Percentiles rank a stretch among this genome's conserved stretches.
These are phyloP conservation scores for Buceros bicornis DNA, from an alignment of 2,797 vertebrate genomes.

Conservation along the genomic window DNA sequence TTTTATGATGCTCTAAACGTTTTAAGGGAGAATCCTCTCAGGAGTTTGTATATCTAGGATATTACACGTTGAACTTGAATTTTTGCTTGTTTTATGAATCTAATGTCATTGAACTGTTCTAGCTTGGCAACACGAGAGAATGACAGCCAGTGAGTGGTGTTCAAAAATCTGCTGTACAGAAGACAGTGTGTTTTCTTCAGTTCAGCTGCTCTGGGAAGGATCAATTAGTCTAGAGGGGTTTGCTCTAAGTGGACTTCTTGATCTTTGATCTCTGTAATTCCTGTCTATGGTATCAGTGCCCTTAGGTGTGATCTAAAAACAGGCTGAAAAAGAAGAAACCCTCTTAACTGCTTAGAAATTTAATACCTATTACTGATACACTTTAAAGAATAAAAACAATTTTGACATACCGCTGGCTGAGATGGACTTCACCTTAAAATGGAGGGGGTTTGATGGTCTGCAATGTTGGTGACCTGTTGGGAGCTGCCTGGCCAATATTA, in stretches of 20 bases:
- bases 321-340: not conserved
- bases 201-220: not conserved
- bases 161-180: not conserved
- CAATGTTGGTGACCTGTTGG: not conserved
- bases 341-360: not conserved
- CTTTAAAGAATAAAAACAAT: not conserved
- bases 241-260: not conserved
- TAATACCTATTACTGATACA: not conserved
- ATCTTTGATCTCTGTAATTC: constrained; percentile 3
- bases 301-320: not conserved
- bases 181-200: not conserved
- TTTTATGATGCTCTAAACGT: not conserved
- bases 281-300: not conserved
- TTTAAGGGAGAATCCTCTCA: not conserved
- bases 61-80: not conserved
- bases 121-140: not conserved
- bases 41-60: not conserved
- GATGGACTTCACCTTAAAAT: not conserved
- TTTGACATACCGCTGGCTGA: not conserved
- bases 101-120: not conserved
- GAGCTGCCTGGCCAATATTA: not conserved
- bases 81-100: not conserved
- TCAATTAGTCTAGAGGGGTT: not conserved
- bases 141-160: not conserved
- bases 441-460: not conserved